Evolutionary conservation across 2,888 invertebrate species (phyloP).

Genomic region (Ormyrus thymus): DNA sequence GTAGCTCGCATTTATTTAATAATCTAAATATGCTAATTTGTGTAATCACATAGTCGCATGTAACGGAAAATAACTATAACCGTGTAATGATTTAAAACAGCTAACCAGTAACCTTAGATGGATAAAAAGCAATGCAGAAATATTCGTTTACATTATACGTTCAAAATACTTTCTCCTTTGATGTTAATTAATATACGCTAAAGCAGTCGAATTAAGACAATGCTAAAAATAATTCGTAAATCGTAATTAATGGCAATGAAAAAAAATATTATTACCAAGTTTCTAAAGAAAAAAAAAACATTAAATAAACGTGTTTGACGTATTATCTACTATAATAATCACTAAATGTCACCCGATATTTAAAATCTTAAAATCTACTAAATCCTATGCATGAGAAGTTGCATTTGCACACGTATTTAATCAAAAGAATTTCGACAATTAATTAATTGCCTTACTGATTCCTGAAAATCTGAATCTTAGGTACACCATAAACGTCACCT

Average conservation of each 20-base stretch:
- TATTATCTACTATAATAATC: slow-evolving; percentile 32
- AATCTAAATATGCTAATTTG: slow-evolving; percentile 45
- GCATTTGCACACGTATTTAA: slow-evolving; percentile 26
- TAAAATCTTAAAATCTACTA: slow-evolving; percentile 24
- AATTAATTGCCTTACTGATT: slow-evolving; percentile 26
- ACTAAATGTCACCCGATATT: slow-evolving; percentile 33
- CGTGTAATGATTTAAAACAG: slow-evolving; percentile 32
- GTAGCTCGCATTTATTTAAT: slow-evolving; percentile 38
- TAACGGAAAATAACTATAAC: slow-evolving; percentile 24
- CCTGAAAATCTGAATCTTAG: slow-evolving; percentile 25
- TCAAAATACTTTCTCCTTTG: not conserved
- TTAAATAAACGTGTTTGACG: not conserved
- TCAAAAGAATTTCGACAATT: slow-evolving; percentile 2
- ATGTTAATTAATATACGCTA: slow-evolving; percentile 8
- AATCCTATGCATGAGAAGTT: slow-evolving; percentile 15
- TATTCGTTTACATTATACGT: not conserved
- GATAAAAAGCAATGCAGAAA: not conserved
- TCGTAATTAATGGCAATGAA: not conserved
- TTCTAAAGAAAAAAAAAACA: slow-evolving; percentile 14
- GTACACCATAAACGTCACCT: slow-evolving; percentile 13
- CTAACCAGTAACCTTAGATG: slow-evolving; percentile 23
- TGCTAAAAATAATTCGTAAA: not conserved
- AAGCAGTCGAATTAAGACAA: slow-evolving; percentile 6
- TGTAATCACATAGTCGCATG: slow-evolving; percentile 18
- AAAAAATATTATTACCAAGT: not conserved